phyloP scores from a whole-genome alignment of 2,888 invertebrate species.

The Pammene aurita region DNA sequence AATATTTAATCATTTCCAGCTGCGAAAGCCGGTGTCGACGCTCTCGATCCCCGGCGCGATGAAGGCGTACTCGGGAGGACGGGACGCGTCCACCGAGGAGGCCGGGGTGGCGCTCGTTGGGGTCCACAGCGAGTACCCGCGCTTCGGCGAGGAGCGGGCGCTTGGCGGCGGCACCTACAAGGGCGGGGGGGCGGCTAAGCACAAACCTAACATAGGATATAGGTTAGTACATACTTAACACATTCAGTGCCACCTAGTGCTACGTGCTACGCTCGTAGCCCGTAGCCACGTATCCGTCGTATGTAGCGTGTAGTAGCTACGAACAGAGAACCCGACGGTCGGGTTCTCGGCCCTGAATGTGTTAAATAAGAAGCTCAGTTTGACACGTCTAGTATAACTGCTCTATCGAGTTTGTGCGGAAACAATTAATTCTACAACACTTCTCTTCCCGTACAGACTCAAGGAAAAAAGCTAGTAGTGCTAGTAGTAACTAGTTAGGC shows the following conservation, averaged over 20 bases:
- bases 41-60: slow-evolving; percentile 98
- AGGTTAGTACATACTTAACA: slow-evolving; percentile 63
- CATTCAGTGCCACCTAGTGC: too few species aligned
- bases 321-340: too few species aligned
- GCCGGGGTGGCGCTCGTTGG: slow-evolving; percentile 95
- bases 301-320: too few species aligned
- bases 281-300: too few species aligned
- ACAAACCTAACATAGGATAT: slow-evolving; percentile 98
- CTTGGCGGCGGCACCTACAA: slow-evolving; percentile 90
- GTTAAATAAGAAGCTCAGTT: too few species aligned
- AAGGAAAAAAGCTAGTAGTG: too few species aligned
- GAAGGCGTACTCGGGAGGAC: slow-evolving; percentile 87
- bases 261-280: too few species aligned
- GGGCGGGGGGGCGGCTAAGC: slow-evolving; percentile 88
- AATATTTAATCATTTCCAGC: slow-evolving; percentile 85
- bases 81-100: slow-evolving; percentile 87
- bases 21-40: slow-evolving; percentile 98
- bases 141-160: slow-evolving; percentile 94
- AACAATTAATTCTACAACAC: too few species aligned
- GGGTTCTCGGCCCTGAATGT: not conserved
- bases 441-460: too few species aligned
- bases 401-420: too few species aligned
- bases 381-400: too few species aligned
- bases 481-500: too few species aligned
- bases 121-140: slow-evolving; percentile 95